phyloP scores from a whole-genome alignment of 1,140 invertebrate species.

The Drosophila cardini region DNA sequence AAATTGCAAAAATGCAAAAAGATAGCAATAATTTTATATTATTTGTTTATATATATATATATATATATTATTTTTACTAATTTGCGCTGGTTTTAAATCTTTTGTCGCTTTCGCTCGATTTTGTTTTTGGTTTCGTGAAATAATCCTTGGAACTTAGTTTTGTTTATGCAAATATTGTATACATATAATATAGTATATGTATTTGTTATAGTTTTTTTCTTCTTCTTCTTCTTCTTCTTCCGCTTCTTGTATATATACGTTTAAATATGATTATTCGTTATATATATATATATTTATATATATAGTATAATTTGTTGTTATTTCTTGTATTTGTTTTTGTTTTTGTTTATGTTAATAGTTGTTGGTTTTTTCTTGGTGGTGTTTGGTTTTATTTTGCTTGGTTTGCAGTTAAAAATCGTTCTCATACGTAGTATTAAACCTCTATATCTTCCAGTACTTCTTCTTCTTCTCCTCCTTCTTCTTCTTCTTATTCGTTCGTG shows the following conservation, averaged over 20 bases:
- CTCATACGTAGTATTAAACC: conserved; percentile 22
- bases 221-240: conserved; percentile 21
- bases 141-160: conserved; percentile 73
- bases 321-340: background rate
- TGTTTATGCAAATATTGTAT: conserved; percentile 60
- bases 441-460: background rate
- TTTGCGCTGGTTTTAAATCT: conserved; percentile 57
- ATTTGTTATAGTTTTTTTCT: conserved; percentile 47
- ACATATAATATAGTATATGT: conserved; percentile 71
- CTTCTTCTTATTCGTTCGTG: background rate
- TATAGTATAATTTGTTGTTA: no score
- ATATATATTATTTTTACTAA: conserved; percentile 66
- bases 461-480: background rate
- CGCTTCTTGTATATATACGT: conserved; percentile 55
- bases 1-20: conserved; percentile 85
- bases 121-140: conserved; percentile 35
- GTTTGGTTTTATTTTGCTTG: conserved; percentile 76
- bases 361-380: conserved; percentile 84
- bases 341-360: conserved; percentile 73
- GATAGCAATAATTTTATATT: conserved; percentile 75
- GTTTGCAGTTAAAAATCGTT: conserved; percentile 48
- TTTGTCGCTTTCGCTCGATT: conserved; percentile 26
- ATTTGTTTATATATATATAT: conserved; percentile 40
- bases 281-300: conserved; percentile 45
- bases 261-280: conserved; percentile 84